Evolutionary conservation across 1,140 invertebrate genomes (phyloP).

Genomic region (Dryas iulia): DNA sequence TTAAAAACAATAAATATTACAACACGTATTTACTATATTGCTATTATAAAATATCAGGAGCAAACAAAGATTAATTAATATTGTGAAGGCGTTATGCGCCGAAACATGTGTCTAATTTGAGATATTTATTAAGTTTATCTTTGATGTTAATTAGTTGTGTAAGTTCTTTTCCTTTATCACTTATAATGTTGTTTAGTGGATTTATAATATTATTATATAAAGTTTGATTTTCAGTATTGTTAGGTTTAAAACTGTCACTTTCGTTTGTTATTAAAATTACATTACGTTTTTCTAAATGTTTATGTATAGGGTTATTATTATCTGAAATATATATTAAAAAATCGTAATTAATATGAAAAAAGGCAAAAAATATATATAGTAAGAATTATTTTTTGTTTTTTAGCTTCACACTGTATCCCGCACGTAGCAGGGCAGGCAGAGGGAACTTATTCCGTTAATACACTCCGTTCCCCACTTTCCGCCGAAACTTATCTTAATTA

Average conservation of each 20-base stretch:
- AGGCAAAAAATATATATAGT: background rate
- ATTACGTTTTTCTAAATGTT: conserved; percentile 7
- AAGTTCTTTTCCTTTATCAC: conserved; percentile 37
- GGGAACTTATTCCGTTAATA: no score
- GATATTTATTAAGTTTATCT: conserved; percentile 7
- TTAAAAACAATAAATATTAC: no score
- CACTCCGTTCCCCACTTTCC: no score
- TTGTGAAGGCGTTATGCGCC: no score
- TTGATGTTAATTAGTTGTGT: conserved; percentile 22
- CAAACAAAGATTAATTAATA: no score
- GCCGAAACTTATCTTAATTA: no score
- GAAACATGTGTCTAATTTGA: conserved; percentile 2
- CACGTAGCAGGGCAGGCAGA: no score
- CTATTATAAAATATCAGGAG: no score
- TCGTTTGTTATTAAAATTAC: conserved; percentile 25
- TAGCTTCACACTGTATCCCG: no score
- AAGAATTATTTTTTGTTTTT: no score
- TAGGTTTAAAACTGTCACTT: conserved; percentile 11
- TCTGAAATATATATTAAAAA: background rate
- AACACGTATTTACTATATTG: no score
- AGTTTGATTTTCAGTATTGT: background rate
- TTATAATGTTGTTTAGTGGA: conserved; percentile 39
- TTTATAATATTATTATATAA: conserved; percentile 22
- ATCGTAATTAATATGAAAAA: background rate
- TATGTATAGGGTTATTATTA: background rate